Evolutionary conservation across 2,888 invertebrate genomes (phyloP).

Genomic region (Hyles lineata): DNA sequence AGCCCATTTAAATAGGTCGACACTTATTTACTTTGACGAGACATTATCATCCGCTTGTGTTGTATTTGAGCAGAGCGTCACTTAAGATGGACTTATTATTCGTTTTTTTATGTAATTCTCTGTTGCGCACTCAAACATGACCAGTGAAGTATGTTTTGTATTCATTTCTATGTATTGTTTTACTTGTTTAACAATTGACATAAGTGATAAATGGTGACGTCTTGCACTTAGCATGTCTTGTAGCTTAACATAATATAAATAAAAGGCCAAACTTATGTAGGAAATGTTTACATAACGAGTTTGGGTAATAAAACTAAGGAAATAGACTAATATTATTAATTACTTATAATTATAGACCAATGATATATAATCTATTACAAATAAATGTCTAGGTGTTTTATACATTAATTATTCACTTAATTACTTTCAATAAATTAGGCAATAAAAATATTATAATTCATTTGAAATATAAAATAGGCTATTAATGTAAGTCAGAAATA

Average conservation of each 20-base stretch:
- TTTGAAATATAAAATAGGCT: too few species aligned
- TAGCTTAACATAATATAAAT: neutral
- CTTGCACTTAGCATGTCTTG: neutral
- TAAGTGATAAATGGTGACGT: neutral
- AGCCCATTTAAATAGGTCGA: too few species aligned
- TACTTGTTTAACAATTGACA: neutral
- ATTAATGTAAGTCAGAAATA: too few species aligned
- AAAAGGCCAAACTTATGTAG: neutral
- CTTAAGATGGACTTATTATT: too few species aligned
- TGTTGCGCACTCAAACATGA: too few species aligned
- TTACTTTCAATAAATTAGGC: neutral
- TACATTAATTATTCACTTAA: neutral
- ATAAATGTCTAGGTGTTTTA: neutral
- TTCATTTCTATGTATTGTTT: neutral
- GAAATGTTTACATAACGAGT: neutral
- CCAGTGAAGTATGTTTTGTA: too few species aligned
- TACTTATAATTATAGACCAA: neutral
- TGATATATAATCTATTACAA: neutral
- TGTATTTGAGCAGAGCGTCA: too few species aligned
- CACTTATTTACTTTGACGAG: too few species aligned
- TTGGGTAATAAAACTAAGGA: neutral
- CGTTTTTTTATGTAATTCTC: too few species aligned
- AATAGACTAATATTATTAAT: neutral
- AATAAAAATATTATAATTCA: neutral
- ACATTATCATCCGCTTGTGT: too few species aligned